These are phyloP conservation scores for Napeogenes inachia DNA, from an alignment of 2,888 invertebrate species.

Conservation along the genomic window DNA sequence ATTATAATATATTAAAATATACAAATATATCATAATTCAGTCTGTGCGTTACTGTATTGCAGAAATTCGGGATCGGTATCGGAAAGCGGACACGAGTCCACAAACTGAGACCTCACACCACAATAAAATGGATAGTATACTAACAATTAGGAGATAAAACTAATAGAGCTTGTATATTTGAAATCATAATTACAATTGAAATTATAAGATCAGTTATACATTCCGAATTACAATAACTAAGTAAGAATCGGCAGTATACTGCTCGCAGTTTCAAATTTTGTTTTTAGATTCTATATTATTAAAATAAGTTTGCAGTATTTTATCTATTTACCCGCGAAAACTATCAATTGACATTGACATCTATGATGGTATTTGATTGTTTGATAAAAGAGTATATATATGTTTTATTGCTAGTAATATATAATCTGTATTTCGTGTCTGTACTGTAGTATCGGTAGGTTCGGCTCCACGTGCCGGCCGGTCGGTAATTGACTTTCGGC, in stretches of 20 bases:
- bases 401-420: neutral
- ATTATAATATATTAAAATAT: neutral
- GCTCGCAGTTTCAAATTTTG: too few relatives aligned
- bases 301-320: too few relatives aligned
- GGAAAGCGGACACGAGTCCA: conserved; percentile 42
- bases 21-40: neutral
- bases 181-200: too few relatives aligned
- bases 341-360: neutral
- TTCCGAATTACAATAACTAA: too few relatives aligned
- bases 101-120: conserved; percentile 43
- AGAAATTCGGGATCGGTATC: conserved; percentile 38
- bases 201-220: too few relatives aligned
- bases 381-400: neutral
- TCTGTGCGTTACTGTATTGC: conserved; percentile 11
- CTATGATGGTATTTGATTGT: neutral
- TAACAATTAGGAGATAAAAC: conserved; percentile 30
- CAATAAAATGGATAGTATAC: conserved; percentile 43
- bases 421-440: conserved; percentile 33
- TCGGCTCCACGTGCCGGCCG: conserved; percentile 60
- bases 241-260: too few relatives aligned
- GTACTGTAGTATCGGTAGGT: conserved; percentile 45
- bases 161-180: neutral
- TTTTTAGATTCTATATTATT: too few relatives aligned
- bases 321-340: too few relatives aligned
- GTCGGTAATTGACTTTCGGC: conserved; percentile 72